These are phyloP conservation scores for Dyspetes luteomarginatus DNA, from an alignment of 2,888 invertebrate species.

Conservation along the genomic window DNA sequence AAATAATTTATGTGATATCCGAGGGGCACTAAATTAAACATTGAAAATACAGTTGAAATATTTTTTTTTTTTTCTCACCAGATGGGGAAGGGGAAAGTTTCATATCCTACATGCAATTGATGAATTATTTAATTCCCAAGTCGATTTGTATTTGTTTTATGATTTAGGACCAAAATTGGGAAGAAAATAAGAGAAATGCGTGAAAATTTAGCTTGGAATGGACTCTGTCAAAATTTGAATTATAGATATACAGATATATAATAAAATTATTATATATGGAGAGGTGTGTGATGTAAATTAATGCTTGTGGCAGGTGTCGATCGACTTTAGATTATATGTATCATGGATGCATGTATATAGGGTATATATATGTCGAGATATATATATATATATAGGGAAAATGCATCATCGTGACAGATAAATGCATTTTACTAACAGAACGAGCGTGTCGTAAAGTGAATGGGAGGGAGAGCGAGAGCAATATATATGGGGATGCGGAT, in stretches of 20 bases:
- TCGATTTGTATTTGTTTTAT: too few species aligned
- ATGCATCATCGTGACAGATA: conserved; percentile 58
- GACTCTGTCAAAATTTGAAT: neutral
- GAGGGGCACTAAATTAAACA: too few species aligned
- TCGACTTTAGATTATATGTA: conserved; percentile 49
- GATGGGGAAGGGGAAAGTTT: too few species aligned
- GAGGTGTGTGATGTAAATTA: conserved; percentile 27
- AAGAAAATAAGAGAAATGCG: too few species aligned
- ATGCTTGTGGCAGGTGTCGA: conserved; percentile 56
- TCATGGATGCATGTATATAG: conserved; percentile 25
- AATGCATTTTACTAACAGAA: conserved; percentile 64
- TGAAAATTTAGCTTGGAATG: too few species aligned
- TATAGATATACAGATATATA: neutral
- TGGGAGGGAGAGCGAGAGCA: conserved; percentile 11
- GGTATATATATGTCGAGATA: neutral
- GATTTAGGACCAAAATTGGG: too few species aligned
- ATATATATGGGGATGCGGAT: conserved; percentile 43
- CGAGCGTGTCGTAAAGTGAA: conserved; percentile 7
- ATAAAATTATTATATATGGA: too few species aligned
- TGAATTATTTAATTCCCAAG: too few species aligned
- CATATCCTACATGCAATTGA: too few species aligned
- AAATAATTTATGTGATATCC: too few species aligned
- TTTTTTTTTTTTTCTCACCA: too few species aligned
- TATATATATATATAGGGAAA: conserved; percentile 18
- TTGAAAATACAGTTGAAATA: too few species aligned